A percentile compares a stretch with the other conserved stretches of the same genome.
Conservation (phyloP, 2,888 invertebrate species). For the Venustoraphidia nigricollis region DNA sequence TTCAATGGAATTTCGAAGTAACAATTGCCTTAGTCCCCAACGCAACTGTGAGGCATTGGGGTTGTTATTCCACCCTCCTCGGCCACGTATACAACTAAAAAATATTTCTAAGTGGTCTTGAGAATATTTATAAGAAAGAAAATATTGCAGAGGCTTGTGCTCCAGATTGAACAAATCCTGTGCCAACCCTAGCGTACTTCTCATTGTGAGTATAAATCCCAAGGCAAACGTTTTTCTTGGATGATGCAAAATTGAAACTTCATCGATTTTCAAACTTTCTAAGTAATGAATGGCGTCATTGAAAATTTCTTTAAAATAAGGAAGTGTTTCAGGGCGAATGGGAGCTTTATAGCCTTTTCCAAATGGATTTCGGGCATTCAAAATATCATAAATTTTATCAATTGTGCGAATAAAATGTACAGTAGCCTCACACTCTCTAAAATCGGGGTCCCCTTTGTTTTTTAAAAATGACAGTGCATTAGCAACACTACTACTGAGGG, state of each 20-base stretch:
- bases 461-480: conserved; percentile 4
- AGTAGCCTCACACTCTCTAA: neutral
- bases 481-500: conserved; percentile 3
- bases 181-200: conserved; percentile 1
- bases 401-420: neutral
- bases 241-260: too few relatives aligned
- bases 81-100: conserved; percentile 1
- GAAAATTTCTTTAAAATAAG: too few relatives aligned
- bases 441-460: neutral
- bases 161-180: neutral
- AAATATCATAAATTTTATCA: conserved; percentile 1
- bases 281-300: too few relatives aligned
- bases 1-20: conserved; percentile 5
- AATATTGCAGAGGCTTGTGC: too few relatives aligned
- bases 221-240: conserved; percentile 3
- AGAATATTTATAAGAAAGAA: too few relatives aligned
- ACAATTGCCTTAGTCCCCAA: conserved; percentile 7
- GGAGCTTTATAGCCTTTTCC: conserved; percentile 4
- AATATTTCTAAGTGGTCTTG: too few relatives aligned
- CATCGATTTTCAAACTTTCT: too few relatives aligned
- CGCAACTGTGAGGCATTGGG: conserved; percentile 6
- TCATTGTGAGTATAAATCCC: conserved; percentile 3
- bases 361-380: neutral
- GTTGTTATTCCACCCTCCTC: conserved; percentile 8
- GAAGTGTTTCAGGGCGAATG: neutral